Evolutionary conservation across 1,140 invertebrate genomes (phyloP), one percentile per base, ranked within the genome.

Genomic region (Drosophila tani): DNA sequence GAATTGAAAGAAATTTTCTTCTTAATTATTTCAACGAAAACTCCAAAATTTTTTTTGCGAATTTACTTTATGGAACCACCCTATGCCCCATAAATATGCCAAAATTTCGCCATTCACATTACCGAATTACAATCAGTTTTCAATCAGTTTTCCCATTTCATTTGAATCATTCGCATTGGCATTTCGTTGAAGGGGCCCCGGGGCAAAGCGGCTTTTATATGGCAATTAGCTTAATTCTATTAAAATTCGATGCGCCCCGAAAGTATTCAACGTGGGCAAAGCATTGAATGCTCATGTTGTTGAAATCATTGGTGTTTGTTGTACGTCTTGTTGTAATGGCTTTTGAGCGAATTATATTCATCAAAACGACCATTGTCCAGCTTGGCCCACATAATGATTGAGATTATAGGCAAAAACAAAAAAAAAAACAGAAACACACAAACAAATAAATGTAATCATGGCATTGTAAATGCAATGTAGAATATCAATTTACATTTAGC

Each of bases 401-500:
- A 29, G 56, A 82, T 69, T 46, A 85, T 68, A 64, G 15, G 9
- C 2, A 35, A 12, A 32, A 46, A 0, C 21, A 58, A 57, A 57
- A 70, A 45, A 5, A 5, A 29, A n/a, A 15, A 15, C 57, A 68
- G 46, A 69, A 77, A 77, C 70, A 76, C 62, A 63, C 46, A 75
- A n/a, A n/a, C 67, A 66, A 66, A 66, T 41, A 73, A 35, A 14
- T 59, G 69, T 73, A 73, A 73, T 71, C 69, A 71, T 43, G 17
- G 51, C 60, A 75, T 65, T 82, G 59, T 75, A 64, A 78, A 88
- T 78, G 77, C 58, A 67, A 59, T 46, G 64, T 41, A 46, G 49
- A 79, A 88, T 90, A 84, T 90, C 85, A 88, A 88, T 88, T 88
- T 90, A 85, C 85, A 85, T 85, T 88, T 76, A 75, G 85, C 78